These are phyloP conservation scores for Lottia scabra DNA, from an alignment of 2,888 invertebrate species.

Conservation along the genomic window DNA sequence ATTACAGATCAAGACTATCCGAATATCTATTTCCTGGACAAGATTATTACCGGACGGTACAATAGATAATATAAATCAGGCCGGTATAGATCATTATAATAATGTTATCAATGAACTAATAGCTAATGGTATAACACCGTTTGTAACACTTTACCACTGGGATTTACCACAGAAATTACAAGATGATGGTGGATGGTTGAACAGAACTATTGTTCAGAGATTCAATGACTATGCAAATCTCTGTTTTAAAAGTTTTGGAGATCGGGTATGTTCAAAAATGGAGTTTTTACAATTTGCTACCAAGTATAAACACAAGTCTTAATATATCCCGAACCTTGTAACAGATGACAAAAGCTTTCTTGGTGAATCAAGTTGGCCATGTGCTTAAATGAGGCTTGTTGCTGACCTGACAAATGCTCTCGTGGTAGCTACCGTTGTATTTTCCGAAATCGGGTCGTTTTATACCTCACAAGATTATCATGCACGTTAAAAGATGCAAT, in stretches of 20 bases:
- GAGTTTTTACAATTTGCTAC: too few relatives aligned
- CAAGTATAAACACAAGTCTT: too few relatives aligned
- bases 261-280: constrained; percentile 62
- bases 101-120: constrained; percentile 80
- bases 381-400: too few relatives aligned
- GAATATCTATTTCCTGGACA: constrained; percentile 77
- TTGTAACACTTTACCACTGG: constrained; percentile 72
- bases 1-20: constrained; percentile 50
- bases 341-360: too few relatives aligned
- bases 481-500: too few relatives aligned
- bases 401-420: too few relatives aligned
- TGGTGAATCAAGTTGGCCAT: too few relatives aligned
- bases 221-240: constrained; percentile 65
- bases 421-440: too few relatives aligned
- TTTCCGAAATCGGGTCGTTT: too few relatives aligned
- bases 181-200: constrained; percentile 68
- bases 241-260: constrained; percentile 64
- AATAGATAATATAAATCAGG: constrained; percentile 72
- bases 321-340: too few relatives aligned
- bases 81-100: constrained; percentile 82
- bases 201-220: constrained; percentile 40
- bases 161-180: constrained; percentile 69
- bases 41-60: constrained; percentile 77
- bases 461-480: too few relatives aligned
- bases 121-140: constrained; percentile 73